phyloP scores from a whole-genome alignment of 2,113 vertebrate genomes.

The Carollia perspicillata region DNA sequence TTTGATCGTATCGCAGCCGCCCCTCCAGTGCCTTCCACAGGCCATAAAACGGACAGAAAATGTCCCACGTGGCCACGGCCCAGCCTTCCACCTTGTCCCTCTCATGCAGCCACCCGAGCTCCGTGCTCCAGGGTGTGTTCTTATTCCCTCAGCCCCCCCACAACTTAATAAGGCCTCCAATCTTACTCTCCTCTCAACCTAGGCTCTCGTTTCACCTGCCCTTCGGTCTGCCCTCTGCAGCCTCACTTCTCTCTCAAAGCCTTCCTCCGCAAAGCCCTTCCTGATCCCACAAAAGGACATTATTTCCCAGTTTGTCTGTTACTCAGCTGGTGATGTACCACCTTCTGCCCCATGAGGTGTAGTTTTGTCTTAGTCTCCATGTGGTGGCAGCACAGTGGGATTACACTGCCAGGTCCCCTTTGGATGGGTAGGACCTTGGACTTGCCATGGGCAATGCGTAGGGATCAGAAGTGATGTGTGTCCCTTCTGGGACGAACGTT shows the following conservation, averaged over 20 bases:
- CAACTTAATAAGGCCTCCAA: background rate
- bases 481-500: background rate
- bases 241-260: background rate
- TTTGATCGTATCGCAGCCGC: background rate
- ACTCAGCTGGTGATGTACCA: accelerated
- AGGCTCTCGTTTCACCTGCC: background rate
- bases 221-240: background rate
- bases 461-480: background rate
- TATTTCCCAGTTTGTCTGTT: background rate
- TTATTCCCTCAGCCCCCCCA: accelerated
- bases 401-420: background rate
- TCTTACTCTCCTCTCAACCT: background rate
- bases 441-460: background rate
- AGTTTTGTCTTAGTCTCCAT: background rate
- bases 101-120: accelerated
- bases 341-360: background rate
- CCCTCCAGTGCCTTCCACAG: background rate
- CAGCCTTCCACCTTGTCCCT: accelerated
- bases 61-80: accelerated
- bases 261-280: background rate
- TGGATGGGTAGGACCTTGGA: too few relatives aligned
- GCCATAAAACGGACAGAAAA: background rate
- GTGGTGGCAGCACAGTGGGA: background rate
- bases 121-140: background rate
- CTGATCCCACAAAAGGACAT: background rate